Base-by-base conservation (phyloP, 2,797 vertebrate genomes). In the Arremon aurantiirostris region DNA sequence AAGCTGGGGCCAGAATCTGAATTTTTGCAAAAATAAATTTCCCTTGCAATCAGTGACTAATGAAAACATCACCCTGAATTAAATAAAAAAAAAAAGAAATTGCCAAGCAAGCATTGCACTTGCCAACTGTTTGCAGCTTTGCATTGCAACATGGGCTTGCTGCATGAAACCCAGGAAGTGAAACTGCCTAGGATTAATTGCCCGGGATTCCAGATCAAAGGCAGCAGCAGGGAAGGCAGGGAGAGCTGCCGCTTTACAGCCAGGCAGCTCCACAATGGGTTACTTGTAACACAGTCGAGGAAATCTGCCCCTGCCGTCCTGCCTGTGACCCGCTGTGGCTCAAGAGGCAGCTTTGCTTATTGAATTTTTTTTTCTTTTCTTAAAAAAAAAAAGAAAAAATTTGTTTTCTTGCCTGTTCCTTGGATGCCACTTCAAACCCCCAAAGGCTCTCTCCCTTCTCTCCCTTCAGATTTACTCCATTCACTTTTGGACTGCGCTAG, bases 141-240 rank as follows among this genome's bases (percentile, higher is more conserved):
- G 89, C 94, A 21, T 97, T 97, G 96, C 96, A 93, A 96, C 96
- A 97, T 12, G 66, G 79, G 66, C 82, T 91, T 92, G 82, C 94
- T 96, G 96, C 92, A 91, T 93, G 94, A 94, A 96, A 96, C 96
- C 95, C 95, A 95, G 96, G 96, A 96, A 97, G 96, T 97, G 96
- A 97, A 97, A 97, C 96, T 96, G 94, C 96, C 93, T 93, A 88
- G 91, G 56, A 86, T 95, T 96, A 96, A 95, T 96, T 96, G 96
- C 85, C 76, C 4, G 7, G 68, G 86, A 87, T 95, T 44, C 71
- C 82, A 79, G 95, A 97, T 97, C 95, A 96, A 96, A 97, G 95
- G 84, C 91, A 81, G 90, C 92, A 44, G 84, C 70, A 64, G 95
- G 28, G 16, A 82, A 32, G 84, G 94, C 89, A 92, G 84, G 65